Percentiles rank a stretch among this genome's conserved stretches.
Evolutionary conservation across 1,140 invertebrate genomes (phyloP).

Genomic region (Geopemphigus sp.): DNA sequence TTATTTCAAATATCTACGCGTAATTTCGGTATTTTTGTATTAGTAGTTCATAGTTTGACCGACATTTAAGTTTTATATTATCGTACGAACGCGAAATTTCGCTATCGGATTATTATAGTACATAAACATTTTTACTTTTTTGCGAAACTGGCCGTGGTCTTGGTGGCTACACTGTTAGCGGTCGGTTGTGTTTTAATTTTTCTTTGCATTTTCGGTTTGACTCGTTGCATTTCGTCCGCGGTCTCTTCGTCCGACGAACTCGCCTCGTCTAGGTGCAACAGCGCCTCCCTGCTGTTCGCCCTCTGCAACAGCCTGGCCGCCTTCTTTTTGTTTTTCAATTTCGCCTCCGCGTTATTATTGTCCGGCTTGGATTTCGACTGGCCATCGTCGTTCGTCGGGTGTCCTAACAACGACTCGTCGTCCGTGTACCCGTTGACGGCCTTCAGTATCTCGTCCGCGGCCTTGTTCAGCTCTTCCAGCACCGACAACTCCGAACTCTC

Average conservation of each 20-base stretch:
- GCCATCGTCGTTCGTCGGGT: constrained; percentile 50
- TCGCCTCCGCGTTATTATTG: constrained; percentile 30
- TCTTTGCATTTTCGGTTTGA: constrained; percentile 37
- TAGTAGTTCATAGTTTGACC: no score
- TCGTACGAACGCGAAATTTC: no score
- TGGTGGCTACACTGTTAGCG: constrained; percentile 18
- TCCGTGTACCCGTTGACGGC: constrained; percentile 60
- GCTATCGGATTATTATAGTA: no score
- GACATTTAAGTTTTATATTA: no score
- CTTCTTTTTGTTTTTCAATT: constrained; percentile 53
- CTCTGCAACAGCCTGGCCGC: constrained; percentile 57
- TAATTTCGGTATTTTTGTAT: no score
- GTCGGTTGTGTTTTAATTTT: background rate
- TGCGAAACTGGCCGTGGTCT: constrained; percentile 24
- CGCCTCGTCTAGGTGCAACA: constrained; percentile 56
- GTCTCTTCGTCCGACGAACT: constrained; percentile 59
- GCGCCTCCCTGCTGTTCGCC: constrained; percentile 58
- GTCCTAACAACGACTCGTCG: constrained; percentile 56
- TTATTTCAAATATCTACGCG: no score
- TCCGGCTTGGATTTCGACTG: constrained; percentile 53
- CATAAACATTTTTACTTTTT: constrained; percentile 17
- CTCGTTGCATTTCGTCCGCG: constrained; percentile 54
- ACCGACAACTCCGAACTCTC: constrained; percentile 55
- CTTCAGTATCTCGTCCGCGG: constrained; percentile 59
- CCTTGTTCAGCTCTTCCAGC: constrained; percentile 59